These are phyloP conservation scores for Epicauta chinensis DNA, from an alignment of 1,140 invertebrate species.

Conservation along the genomic window DNA sequence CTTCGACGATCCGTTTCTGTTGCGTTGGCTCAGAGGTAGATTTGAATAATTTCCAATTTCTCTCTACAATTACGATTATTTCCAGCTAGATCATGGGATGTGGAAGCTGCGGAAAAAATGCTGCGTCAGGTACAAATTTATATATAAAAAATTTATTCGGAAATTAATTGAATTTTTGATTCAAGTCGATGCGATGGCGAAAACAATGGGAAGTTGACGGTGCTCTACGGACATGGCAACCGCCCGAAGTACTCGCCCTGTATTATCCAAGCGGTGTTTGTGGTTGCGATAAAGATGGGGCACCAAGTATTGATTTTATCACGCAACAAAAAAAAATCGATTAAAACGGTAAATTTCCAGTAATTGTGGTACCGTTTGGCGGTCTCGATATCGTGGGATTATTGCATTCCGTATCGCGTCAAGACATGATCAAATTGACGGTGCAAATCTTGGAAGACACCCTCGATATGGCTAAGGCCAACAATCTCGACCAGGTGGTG, in stretches of 20 bases:
- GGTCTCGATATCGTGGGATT: conserved; percentile 73
- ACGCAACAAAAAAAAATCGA: background rate
- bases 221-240: conserved; percentile 57
- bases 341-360: conserved; percentile 40
- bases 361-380: conserved; percentile 64
- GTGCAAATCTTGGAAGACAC: conserved; percentile 58
- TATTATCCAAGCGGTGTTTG: conserved; percentile 70
- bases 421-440: conserved; percentile 65
- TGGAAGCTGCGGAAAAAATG: conserved; percentile 79
- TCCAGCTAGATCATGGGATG: conserved; percentile 76
- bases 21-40: conserved; percentile 76
- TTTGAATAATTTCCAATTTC: conserved; percentile 47
- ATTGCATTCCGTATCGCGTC: conserved; percentile 65
- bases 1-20: conserved; percentile 70
- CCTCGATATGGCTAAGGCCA: conserved; percentile 50
- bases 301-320: conserved; percentile 53
- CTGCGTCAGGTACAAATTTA: conserved; percentile 57
- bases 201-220: conserved; percentile 71
- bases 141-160: background rate
- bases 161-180: conserved; percentile 23
- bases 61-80: conserved; percentile 25
- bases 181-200: conserved; percentile 70
- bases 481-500: conserved; percentile 52
- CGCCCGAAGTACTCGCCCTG: conserved; percentile 62
- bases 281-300: conserved; percentile 81